Evolutionary conservation across 2,888 invertebrate species (phyloP), one percentile per base, ranked within the genome.

Genomic region (Amphipoea lucens): DNA sequence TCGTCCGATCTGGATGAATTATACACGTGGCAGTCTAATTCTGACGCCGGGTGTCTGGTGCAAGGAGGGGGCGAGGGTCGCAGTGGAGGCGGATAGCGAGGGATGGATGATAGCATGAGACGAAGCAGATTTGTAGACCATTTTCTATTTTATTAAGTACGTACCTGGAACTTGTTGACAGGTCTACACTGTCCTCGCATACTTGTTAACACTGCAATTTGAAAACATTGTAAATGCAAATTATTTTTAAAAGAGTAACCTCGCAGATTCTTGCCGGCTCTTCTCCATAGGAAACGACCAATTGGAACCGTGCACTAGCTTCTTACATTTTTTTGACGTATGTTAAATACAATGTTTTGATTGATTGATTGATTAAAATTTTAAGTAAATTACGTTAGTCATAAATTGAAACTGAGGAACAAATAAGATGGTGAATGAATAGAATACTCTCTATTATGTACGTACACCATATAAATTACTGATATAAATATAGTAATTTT

Each of bases 11-110:
- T 90, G 85, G 85, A 92, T 93, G 89, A 92, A 93, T 93, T 93
- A 94, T 93, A 92, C 91, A 94, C 88, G 91, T 91, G 88, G 88
- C 87, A 85, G 86, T 90, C 94, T 94, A 94, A 94, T 94, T 93
- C 89, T 87, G 91, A 89, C 88, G 91, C 90, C 83, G 74, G 82
- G 88, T 82, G 92, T 92, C 92, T 92, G 92, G 86, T 85, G 87
- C 88, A 86, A 88, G 87, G 54, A 45, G 89, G 85, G 85, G 88
- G 88, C 83, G 83, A 74, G 85, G 86, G 87, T 77, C 77, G 5
- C 69, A 88, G 42, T 88, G 67, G 29, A 45, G 51, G 87, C 88
- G 90, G 70, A 12, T 20, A 40, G 54, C n/a, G 6, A 66, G 12
- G 65, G 23, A n/a, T 54, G 7, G 54, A 51, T 51, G 51, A 14